Base-by-base conservation (phyloP, 23 tunicate species). In the Oikopleura dioica region DNA sequence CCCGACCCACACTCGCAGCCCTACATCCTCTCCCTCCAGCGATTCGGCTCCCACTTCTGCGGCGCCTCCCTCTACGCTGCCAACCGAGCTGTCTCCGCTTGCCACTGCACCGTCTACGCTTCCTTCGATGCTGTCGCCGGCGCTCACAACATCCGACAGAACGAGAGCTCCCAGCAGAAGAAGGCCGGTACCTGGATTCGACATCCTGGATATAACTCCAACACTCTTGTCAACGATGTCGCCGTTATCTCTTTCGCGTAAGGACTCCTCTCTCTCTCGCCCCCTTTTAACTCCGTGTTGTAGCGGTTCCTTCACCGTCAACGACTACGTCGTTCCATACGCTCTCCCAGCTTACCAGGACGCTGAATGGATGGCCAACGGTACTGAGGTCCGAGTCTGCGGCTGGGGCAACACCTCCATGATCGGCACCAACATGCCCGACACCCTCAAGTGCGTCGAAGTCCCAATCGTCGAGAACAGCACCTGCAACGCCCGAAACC, bases 351-450 rank as follows among this genome's bases (percentile, higher is more conserved):
- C 72, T 28, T 23, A 23, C 30, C 32, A 23, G 2, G 26, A 23
- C 33, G 72, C 30, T 28, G 72, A 63, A 63, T 63, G 72, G 72
- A 63, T 63, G 72, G 26, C 72, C 29, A 5, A 23, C 33, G 72
- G 72, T 63, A 63, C 72, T 2, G 32, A 23, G 26, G 72, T 28
- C 2, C 72, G 72, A 24, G 72, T 63, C 26, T 63, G 72, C 26
- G 72, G 72, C 16, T 63, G 72, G 72, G 72, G 72, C 26, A 63
- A 63, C 33, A 63, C 72, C 26, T 23, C 26, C 26, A 63, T 63
- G 4, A 31, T 63, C 26, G 72, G 72, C 2, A 63, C 33, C 72
- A 63, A 31, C 33, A 63, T 63, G 72, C 72, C 72, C 16, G 29
- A 23, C 26, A 31, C 16, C 30, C 72, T 63, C 26, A 23, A 63